Percentiles rank a stretch among this genome's conserved stretches.
phyloP scores from a whole-genome alignment of 2,797 vertebrate genomes.

The Scleropages formosus region DNA sequence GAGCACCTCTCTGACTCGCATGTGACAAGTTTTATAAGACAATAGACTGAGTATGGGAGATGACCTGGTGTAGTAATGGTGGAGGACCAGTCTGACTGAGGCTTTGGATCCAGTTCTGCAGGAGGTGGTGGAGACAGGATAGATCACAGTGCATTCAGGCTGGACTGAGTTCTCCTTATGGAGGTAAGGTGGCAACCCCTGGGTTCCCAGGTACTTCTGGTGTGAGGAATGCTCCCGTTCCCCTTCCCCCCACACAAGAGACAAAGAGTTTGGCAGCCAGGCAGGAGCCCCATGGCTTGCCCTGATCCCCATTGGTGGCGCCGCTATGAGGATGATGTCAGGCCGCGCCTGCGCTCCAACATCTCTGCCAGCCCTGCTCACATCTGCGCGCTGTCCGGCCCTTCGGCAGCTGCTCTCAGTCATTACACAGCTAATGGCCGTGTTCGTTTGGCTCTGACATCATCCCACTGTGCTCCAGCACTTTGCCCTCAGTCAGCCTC shows the following conservation, averaged over 20 bases:
- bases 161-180: not conserved
- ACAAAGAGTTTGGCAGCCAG: not conserved
- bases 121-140: constrained; percentile 52
- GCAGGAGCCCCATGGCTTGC: not conserved
- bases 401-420: constrained; percentile 69
- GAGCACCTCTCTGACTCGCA: constrained; percentile 20
- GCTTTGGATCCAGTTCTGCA: constrained; percentile 44
- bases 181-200: constrained; percentile 24
- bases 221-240: constrained; percentile 42
- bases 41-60: not conserved
- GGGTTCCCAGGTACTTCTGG: constrained; percentile 35
- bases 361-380: constrained; percentile 24
- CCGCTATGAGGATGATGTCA: constrained; percentile 52
- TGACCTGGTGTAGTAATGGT: constrained; percentile 32
- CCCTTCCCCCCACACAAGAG: constrained; percentile 8
- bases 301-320: not conserved
- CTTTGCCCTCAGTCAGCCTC: constrained; percentile 34
- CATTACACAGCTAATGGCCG: constrained; percentile 69
- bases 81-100: constrained; percentile 48
- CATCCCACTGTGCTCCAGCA: constrained; percentile 60
- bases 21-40: not conserved
- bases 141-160: constrained; percentile 33
- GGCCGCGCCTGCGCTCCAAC: constrained; percentile 35
- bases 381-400: constrained; percentile 62
- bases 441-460: constrained; percentile 72